These are phyloP conservation scores for Teleopsis dalmanni DNA, from an alignment of 1,140 invertebrate genomes.

Conservation along the genomic window DNA sequence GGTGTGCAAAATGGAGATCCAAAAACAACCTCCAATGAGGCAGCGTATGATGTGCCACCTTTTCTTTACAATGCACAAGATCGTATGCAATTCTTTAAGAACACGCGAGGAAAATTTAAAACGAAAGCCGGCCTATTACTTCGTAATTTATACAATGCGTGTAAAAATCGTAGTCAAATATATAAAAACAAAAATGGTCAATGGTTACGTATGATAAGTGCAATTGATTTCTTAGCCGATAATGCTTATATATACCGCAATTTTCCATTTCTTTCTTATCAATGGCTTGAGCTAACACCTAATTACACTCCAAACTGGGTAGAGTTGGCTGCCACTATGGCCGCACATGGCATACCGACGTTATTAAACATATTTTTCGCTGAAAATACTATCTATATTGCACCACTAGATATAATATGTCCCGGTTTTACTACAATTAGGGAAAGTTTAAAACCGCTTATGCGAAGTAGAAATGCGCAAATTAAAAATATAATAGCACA, in stretches of 20 bases:
- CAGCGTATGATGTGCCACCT: constrained; percentile 16
- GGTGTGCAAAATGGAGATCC: background rate
- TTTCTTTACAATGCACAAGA: constrained; percentile 34
- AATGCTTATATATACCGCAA: constrained; percentile 11
- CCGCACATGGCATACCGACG: constrained; percentile 27
- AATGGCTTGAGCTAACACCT: constrained; percentile 20
- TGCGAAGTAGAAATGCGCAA: constrained; percentile 17
- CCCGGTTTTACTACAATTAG: constrained; percentile 15
- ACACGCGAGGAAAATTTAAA: constrained; percentile 18
- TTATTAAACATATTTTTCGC: constrained; percentile 34
- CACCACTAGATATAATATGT: constrained; percentile 21
- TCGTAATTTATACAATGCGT: constrained; percentile 22
- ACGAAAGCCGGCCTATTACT: constrained; percentile 22
- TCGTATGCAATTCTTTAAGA: constrained; percentile 29
- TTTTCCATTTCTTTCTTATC: constrained; percentile 28
- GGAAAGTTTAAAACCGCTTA: constrained; percentile 11
- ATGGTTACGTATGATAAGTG: constrained; percentile 19
- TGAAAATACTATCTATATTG: constrained; percentile 26
- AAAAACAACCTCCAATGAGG: background rate
- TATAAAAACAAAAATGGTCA: background rate
- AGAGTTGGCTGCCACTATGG: constrained; percentile 24
- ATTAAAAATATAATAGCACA: constrained; percentile 21
- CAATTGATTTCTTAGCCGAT: constrained; percentile 21
- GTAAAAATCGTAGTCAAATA: constrained; percentile 10
- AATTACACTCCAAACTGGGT: constrained; percentile 24